These are phyloP conservation scores for Cromileptes altivelis DNA, from an alignment of 2,113 vertebrate species.

Conservation along the genomic window DNA sequence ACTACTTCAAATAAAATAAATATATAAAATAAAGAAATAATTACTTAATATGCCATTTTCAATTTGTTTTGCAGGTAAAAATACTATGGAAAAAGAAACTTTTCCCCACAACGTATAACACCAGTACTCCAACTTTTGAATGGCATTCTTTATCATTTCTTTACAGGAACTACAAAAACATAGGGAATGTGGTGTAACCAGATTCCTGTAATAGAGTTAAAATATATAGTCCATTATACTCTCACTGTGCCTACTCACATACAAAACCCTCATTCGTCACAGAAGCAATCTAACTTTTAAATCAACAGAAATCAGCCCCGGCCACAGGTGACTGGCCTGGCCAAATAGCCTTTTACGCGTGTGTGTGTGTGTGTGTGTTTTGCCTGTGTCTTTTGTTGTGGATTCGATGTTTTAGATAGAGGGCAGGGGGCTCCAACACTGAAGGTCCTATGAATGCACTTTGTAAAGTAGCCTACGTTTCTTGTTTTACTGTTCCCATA, in stretches of 20 bases:
- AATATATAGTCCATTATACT: slow-evolving; percentile 31
- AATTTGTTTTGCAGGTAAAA: slow-evolving; percentile 5
- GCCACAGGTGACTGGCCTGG: slow-evolving; percentile 77
- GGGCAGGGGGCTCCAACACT: slow-evolving; percentile 17
- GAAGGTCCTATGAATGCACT: slow-evolving; percentile 1
- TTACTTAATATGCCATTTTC: not conserved
- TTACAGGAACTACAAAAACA: not conserved
- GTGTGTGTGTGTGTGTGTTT: slow-evolving; percentile 20
- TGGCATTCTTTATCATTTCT: not conserved
- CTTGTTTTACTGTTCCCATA: not conserved
- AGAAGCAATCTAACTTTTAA: slow-evolving; percentile 75
- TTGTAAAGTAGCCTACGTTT: slow-evolving; percentile 22
- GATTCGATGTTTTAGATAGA: slow-evolving; percentile 41
- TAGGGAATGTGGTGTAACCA: not conserved
- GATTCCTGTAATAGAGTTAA: slow-evolving; percentile 20
- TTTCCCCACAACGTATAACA: not conserved
- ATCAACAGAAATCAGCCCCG: slow-evolving; percentile 71
- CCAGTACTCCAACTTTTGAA: not conserved
- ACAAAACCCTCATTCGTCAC: slow-evolving; percentile 56
- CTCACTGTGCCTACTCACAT: slow-evolving; percentile 20
- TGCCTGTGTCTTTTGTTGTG: slow-evolving; percentile 23
- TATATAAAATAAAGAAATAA: not conserved
- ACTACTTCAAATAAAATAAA: slow-evolving; percentile 2
- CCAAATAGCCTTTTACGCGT: slow-evolving; percentile 68
- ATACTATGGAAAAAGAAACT: not conserved